Conservation (phyloP, 2,797 vertebrate species). For the Acrocephalus scirpaceus region DNA sequence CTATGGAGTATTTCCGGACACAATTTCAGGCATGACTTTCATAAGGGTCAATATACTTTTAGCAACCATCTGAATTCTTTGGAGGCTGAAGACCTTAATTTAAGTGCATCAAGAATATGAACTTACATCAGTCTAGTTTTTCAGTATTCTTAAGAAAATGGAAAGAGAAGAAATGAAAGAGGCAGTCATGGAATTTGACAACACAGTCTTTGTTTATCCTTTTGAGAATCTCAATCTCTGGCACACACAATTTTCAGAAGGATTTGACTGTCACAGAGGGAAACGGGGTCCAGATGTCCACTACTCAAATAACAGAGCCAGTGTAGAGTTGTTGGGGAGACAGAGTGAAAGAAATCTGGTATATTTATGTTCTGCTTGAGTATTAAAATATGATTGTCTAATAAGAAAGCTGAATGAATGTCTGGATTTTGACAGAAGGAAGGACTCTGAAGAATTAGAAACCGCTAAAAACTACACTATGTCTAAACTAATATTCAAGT, state of each 20-base stretch:
- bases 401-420: background rate
- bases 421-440: background rate
- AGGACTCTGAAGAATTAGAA: background rate
- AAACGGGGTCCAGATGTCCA: constrained; percentile 52
- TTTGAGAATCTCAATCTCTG: background rate
- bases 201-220: constrained; percentile 38
- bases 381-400: constrained; percentile 19
- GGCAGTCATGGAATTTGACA: constrained; percentile 50
- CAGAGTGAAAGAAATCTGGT: background rate
- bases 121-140: background rate
- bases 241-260: constrained; percentile 30
- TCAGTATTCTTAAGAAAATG: constrained; percentile 17
- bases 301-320: constrained; percentile 19
- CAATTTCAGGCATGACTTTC: background rate
- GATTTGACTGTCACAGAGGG: constrained; percentile 22
- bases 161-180: constrained; percentile 40
- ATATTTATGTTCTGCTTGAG: constrained; percentile 23
- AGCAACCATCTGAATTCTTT: background rate
- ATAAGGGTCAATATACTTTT: background rate
- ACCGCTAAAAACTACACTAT: background rate
- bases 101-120: background rate
- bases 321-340: background rate
- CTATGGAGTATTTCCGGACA: background rate
- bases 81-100: background rate
- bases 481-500: background rate